Evolutionary conservation across 2,888 invertebrate genomes (phyloP).

Genomic region (Eulithis testata): DNA sequence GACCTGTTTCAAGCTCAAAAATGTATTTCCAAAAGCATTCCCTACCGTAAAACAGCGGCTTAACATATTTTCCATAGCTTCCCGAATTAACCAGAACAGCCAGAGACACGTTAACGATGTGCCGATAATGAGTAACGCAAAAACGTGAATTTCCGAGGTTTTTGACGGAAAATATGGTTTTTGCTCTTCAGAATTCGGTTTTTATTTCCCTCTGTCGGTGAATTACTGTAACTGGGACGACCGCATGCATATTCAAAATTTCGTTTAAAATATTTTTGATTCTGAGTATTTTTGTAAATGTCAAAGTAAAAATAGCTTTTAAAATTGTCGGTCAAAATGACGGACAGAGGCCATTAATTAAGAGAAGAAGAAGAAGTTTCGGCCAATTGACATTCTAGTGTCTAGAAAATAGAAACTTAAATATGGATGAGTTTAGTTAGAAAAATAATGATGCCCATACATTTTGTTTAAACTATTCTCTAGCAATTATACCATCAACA

Average conservation of each 20-base stretch:
- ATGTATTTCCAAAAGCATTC: not conserved
- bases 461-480: too few species aligned
- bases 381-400: too few species aligned
- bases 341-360: too few species aligned
- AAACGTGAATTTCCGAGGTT: conserved; percentile 19
- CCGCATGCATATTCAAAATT: conserved; percentile 19
- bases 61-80: conserved; percentile 40
- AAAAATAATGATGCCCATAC: too few species aligned
- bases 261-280: conserved; percentile 1
- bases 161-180: conserved; percentile 20
- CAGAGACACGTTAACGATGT: conserved; percentile 30
- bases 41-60: conserved; percentile 1
- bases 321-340: too few species aligned
- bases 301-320: not conserved
- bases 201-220: conserved; percentile 1
- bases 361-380: too few species aligned
- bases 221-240: conserved; percentile 11
- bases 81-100: conserved; percentile 34
- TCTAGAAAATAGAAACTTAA: too few species aligned
- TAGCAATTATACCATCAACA: too few species aligned
- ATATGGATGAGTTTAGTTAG: too few species aligned
- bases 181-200: conserved; percentile 1
- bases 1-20: not conserved
- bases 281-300: conserved; percentile 7
- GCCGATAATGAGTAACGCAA: conserved; percentile 30